phyloP scores from a whole-genome alignment of 2,797 vertebrate species.

The Muscicapa striata region DNA sequence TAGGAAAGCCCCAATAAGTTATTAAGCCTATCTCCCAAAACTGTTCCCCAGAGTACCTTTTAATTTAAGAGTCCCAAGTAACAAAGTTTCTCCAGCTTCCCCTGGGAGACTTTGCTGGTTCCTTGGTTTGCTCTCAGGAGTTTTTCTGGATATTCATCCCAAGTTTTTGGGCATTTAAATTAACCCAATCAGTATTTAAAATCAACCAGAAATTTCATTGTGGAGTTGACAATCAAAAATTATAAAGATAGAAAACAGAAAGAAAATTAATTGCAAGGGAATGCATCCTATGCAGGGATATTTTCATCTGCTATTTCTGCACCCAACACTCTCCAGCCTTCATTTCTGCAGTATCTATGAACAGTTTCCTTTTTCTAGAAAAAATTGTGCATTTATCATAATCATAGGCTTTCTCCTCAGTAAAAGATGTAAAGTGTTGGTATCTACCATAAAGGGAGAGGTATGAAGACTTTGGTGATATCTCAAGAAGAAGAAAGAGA shows the following conservation, averaged over 20 bases:
- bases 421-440: not conserved
- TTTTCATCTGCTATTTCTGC: not conserved
- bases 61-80: constrained; percentile 13
- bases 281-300: fast-evolving
- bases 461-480: not conserved
- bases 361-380: not conserved
- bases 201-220: not conserved
- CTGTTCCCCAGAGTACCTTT: not conserved
- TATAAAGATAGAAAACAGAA: not conserved
- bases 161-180: not conserved
- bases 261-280: not conserved
- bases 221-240: not conserved
- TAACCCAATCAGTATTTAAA: constrained; percentile 12
- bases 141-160: not conserved
- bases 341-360: not conserved
- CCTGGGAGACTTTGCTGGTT: not conserved
- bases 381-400: not conserved
- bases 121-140: not conserved
- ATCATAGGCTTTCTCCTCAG: not conserved
- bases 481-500: not conserved
- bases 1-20: not conserved
- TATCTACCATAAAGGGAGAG: not conserved
- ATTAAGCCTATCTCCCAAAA: constrained; percentile 1
- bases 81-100: not conserved
- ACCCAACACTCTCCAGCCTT: not conserved